These are phyloP conservation scores for Urosaurus nigricauda DNA, from an alignment of 2,797 vertebrate genomes.

Conservation along the genomic window DNA sequence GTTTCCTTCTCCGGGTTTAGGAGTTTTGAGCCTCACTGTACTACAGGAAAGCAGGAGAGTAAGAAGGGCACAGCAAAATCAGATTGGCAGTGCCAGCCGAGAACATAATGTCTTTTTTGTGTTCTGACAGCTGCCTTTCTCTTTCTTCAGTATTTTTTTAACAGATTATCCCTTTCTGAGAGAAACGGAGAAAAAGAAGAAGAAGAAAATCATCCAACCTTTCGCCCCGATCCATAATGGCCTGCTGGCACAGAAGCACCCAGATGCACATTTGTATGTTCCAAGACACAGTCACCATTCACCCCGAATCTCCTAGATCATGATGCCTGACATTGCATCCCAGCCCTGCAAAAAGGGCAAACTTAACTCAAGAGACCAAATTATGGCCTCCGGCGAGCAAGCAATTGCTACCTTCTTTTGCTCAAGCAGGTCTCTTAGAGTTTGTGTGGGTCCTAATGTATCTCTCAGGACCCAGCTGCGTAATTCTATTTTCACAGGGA, in stretches of 20 bases:
- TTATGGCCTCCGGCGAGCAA: background rate
- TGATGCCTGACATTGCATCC: background rate
- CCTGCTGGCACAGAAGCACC: conserved; percentile 68
- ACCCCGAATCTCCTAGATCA: background rate
- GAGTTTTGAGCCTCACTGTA: no score
- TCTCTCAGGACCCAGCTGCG: background rate
- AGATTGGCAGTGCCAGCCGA: background rate
- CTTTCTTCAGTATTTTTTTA: conserved; percentile 53
- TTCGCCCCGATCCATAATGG: conserved; percentile 79
- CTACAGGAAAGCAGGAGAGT: background rate
- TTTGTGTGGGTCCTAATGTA: background rate
- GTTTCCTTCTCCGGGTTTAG: no score
- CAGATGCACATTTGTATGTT: conserved; percentile 72
- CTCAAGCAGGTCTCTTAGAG: background rate
- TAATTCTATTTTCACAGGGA: background rate
- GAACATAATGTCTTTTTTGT: background rate
- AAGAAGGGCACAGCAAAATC: background rate
- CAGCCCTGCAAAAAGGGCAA: background rate
- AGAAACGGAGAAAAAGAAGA: conserved; percentile 43
- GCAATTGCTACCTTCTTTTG: background rate
- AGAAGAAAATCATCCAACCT: conserved; percentile 54
- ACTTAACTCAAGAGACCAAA: background rate
- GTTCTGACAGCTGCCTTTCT: conserved; percentile 28
- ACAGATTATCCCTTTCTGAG: conserved; percentile 33
- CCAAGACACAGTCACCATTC: background rate